phyloP scores from a whole-genome alignment of 2,797 vertebrate genomes.

The Tokudaia tokunoshimensis region DNA sequence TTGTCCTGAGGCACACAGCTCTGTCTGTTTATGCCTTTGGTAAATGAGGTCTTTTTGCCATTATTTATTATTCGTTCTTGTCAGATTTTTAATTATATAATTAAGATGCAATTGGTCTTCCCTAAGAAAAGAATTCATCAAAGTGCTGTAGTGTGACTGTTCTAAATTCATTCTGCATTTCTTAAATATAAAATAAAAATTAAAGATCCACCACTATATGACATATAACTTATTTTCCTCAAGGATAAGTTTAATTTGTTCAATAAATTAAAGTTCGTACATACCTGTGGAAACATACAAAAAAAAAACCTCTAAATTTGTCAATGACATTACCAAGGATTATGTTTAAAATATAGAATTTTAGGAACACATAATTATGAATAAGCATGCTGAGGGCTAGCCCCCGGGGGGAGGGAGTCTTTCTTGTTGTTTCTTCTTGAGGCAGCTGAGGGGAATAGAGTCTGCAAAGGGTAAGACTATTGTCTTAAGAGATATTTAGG shows the following conservation, averaged over 20 bases:
- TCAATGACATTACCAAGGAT: background rate
- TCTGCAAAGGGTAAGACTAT: background rate
- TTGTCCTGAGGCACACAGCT: constrained; percentile 72
- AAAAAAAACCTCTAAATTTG: background rate
- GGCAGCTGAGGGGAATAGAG: too few species aligned
- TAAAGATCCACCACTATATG: constrained; percentile 48
- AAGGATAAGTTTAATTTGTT: background rate
- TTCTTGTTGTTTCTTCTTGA: background rate
- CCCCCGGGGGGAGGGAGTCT: rapidly evolving
- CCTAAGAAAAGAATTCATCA: constrained; percentile 58
- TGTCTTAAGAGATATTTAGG: background rate
- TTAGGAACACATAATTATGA: constrained; percentile 5
- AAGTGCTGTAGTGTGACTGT: constrained; percentile 8
- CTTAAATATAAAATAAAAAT: constrained; percentile 56
- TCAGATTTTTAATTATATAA: constrained; percentile 82
- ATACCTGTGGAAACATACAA: background rate
- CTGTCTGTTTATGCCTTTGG: constrained; percentile 67
- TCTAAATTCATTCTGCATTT: constrained; percentile 41
- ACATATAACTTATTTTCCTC: constrained; percentile 21
- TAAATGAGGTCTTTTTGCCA: constrained; percentile 69
- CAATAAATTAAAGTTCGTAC: constrained; percentile 12
- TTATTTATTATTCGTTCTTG: constrained; percentile 78
- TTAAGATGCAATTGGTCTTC: constrained; percentile 73
- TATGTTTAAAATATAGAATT: constrained; percentile 38
- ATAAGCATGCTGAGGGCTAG: background rate